Evolutionary conservation across 2,797 vertebrate species (phyloP), one percentile per base, ranked within the genome.

Genomic region (Bucorvus abyssinicus): DNA sequence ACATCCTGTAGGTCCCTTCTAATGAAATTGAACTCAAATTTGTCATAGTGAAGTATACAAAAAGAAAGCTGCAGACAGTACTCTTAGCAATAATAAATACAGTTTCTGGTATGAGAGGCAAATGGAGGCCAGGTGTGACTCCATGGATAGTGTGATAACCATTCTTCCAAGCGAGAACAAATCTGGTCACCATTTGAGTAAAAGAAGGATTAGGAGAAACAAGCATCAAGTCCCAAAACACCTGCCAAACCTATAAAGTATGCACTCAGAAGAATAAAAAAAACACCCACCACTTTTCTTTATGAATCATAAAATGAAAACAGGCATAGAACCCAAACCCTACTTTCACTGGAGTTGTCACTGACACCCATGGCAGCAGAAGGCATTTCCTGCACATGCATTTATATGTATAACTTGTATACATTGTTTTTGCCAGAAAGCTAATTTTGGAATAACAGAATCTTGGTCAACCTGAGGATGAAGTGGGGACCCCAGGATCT

Each of bases 161-260:
- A 93, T 98, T 98, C 2, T 98, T 98, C 91, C 98, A 98, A 45
- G 98, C 98, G 70, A 98, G 96, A 65, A 98, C 98, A 74, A 99
- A 98, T 89, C 97, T 98, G 64, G 98, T 98, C 94, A 98, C 98
- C 29, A 98, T 99, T 97, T 98, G 98, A 47, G 98, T 97, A 77
- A 98, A 98, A 95, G 98, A 98, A 21, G 97, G 95, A 11, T 98
- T 98, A 13, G 97, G 97, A 96, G 98, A 98, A 87, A 97, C 61
- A 74, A 98, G 50, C 14, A 96, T 98, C 77, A 40, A 98, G 90
- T 73, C 96, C 98, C 94, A 98, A 96, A 95, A 97, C 97, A 84
- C 97, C 97, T 91, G 98, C 97, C 83, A 98, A 75, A 83, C 97
- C 97, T 98, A 89, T 75, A 88, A 85, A 32, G 27, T 24, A 81